These are phyloP conservation scores for Sitta europaea DNA, from an alignment of 2,113 vertebrate species.

Conservation along the genomic window DNA sequence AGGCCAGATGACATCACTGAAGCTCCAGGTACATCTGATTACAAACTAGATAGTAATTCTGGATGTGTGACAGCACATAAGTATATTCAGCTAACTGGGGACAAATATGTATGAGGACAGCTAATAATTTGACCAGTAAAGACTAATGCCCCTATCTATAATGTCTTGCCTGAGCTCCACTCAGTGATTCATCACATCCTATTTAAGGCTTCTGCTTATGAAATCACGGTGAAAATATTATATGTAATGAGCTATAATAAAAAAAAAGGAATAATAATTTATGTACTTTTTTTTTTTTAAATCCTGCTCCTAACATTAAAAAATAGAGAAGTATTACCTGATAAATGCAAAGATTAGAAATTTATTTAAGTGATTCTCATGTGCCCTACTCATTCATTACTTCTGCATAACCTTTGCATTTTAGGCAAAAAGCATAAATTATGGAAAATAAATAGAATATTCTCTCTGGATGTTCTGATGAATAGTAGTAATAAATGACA, in stretches of 20 bases:
- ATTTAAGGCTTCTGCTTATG: not conserved
- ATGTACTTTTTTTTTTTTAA: too few relatives aligned
- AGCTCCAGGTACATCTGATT: not conserved
- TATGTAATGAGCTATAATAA: not conserved
- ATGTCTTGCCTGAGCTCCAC: not conserved
- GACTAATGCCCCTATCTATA: not conserved
- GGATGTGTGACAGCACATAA: not conserved
- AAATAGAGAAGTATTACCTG: not conserved
- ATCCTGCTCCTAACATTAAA: not conserved
- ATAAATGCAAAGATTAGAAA: not conserved
- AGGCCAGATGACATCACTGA: not conserved
- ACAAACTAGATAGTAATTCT: not conserved
- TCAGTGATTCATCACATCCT: not conserved
- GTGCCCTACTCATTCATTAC: not conserved
- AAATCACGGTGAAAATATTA: not conserved
- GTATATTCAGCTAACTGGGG: not conserved
- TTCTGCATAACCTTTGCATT: not conserved
- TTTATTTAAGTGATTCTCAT: not conserved
- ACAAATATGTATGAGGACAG: not conserved
- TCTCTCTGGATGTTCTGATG: not conserved
- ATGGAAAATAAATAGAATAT: not conserved
- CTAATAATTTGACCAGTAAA: not conserved
- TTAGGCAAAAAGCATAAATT: not conserved
- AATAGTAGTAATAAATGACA: constrained; percentile 7
- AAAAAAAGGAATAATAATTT: not conserved